Percentiles rank a stretch among this genome's conserved stretches.
Evolutionary conservation across 2,797 vertebrate genomes (phyloP).

Genomic region (Anisognathus igniventris): DNA sequence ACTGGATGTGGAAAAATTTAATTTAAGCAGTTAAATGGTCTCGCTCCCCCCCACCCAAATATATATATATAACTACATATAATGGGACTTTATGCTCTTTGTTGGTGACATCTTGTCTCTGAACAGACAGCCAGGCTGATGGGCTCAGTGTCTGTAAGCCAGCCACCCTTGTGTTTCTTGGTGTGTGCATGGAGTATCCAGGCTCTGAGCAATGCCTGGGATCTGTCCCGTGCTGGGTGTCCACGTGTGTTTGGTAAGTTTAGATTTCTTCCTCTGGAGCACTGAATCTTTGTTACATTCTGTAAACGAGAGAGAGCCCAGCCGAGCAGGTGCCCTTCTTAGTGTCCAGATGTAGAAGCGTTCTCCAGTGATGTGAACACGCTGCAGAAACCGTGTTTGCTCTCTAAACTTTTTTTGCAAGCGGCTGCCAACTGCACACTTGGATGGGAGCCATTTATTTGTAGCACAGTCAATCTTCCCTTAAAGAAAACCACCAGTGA

Average conservation of each 20-base stretch:
- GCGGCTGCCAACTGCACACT: conserved; percentile 43
- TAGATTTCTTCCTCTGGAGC: not conserved
- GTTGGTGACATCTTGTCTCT: not conserved
- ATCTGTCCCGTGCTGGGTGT: rapidly evolving
- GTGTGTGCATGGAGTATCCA: rapidly evolving
- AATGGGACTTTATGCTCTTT: not conserved
- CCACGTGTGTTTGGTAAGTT: rapidly evolving
- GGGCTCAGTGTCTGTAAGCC: rapidly evolving
- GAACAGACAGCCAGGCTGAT: not conserved
- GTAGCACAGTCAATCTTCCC: conserved; percentile 63
- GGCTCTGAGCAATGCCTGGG: rapidly evolving
- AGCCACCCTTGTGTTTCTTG: rapidly evolving
- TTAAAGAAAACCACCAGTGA: conserved; percentile 71
- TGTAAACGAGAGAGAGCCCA: rapidly evolving
- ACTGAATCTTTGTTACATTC: not conserved
- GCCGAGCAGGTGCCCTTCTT: not conserved
- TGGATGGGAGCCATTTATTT: conserved; percentile 68
- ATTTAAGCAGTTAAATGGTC: not conserved
- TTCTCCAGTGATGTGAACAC: not conserved
- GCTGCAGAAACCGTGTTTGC: not conserved
- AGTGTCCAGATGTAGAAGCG: not conserved
- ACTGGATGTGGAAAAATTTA: rapidly evolving
- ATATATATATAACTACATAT: not conserved
- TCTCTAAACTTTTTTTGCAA: conserved; percentile 22
- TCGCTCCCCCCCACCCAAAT: rapidly evolving